These are phyloP conservation scores for Podarcis siculus DNA, from an alignment of 2,797 vertebrate species.

Conservation along the genomic window DNA sequence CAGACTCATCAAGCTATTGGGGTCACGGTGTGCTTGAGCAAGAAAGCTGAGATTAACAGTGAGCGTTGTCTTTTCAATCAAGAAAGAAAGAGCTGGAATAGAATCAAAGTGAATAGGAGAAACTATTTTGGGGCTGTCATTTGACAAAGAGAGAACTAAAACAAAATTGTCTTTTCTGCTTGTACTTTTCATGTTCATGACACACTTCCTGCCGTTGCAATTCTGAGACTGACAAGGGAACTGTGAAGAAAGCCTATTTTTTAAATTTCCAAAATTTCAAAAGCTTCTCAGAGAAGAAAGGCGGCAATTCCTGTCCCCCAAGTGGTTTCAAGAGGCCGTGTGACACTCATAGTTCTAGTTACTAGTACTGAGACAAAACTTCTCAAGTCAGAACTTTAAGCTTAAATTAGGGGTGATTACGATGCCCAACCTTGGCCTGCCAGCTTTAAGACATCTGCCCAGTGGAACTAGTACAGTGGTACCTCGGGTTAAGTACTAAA, in stretches of 20 bases:
- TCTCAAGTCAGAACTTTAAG: background rate
- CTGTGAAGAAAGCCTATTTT: conserved; percentile 15
- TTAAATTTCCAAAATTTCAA: conserved; percentile 1
- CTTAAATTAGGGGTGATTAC: background rate
- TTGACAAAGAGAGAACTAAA: conserved; percentile 24
- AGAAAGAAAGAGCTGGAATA: background rate
- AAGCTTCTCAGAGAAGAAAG: background rate
- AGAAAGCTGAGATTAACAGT: background rate
- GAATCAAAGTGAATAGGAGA: conserved; percentile 21
- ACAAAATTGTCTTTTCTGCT: conserved; percentile 14
- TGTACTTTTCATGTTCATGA: conserved; percentile 1
- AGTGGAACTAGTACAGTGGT: background rate
- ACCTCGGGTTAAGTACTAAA: too few relatives aligned
- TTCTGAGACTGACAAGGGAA: background rate
- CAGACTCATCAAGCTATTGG: conserved; percentile 20
- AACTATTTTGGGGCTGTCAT: background rate
- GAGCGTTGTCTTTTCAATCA: background rate
- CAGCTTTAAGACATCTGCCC: background rate
- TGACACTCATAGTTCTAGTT: background rate
- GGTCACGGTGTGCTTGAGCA: conserved; percentile 5
- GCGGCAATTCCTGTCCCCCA: background rate
- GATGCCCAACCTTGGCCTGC: too few relatives aligned
- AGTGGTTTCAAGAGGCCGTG: background rate
- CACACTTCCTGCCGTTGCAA: background rate
- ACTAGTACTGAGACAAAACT: background rate